Base-by-base conservation (phyloP, 2,797 vertebrate genomes). In the Lithobates sylvaticus region DNA sequence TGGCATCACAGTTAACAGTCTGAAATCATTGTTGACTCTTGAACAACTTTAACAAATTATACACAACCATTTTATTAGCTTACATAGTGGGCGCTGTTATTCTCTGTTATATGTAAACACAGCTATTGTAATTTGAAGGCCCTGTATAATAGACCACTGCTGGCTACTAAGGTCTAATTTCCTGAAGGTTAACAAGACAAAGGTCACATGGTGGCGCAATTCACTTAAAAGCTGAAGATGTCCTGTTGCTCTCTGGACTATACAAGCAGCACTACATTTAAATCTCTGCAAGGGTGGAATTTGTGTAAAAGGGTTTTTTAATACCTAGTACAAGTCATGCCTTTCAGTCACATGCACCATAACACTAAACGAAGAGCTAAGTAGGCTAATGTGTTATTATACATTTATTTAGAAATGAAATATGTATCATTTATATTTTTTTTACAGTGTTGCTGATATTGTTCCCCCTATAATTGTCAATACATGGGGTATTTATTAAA, bases 171-270 rank as follows among this genome's bases (percentile, higher is more conserved):
- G 71, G 84, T 81, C 71, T 81, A 39, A 76, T 86, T 86, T 86
- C 64, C 78, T 81, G 61, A 75, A 69, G 72, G 71, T 81, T 81
- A 86, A 81, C 78, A 86, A 81, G 72, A 81, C 70, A 86, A 86
- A 86, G 84, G 84, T 81, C 84, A 81, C 84, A 75, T 75, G 84
- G 84, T 86, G 84, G 84, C 70, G 84, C 84, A 86, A 32, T 86
- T 81, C 70, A 76, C 84, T 86, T 75, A 86, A 85, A 34, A 69
- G 71, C 78, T 81, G 64, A 16, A 80, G 42, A 58, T 58, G 64
- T 76, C 84, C 64, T 81, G 44, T 74, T 80, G 77, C 47, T 68
- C 32, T 69, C 5, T 69, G 72, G 78, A n/a, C 44, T 70, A 69
- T 72, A 34, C 70, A 68, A 34, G 29, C 67, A 29, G 29, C 32